Evolutionary conservation across 2,113 vertebrate species (phyloP).

Genomic region (Ictalurus furcatus): DNA sequence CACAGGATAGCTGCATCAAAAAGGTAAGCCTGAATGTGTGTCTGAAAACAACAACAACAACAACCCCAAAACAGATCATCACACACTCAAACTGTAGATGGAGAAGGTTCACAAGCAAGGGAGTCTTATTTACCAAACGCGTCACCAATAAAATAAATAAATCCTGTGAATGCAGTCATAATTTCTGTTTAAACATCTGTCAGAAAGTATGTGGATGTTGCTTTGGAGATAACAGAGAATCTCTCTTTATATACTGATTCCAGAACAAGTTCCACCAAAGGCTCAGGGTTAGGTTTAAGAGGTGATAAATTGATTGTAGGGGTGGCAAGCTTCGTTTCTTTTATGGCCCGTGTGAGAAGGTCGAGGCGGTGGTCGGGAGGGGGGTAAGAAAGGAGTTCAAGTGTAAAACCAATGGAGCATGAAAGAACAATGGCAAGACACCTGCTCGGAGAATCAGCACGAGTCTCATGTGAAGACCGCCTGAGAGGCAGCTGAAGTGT

Average conservation of each 20-base stretch:
- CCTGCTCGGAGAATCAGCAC: slow-evolving; percentile 53
- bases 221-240: background rate
- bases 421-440: slow-evolving; percentile 70
- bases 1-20: slow-evolving; percentile 86
- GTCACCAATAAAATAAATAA: too few relatives aligned
- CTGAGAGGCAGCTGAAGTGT: slow-evolving; percentile 48
- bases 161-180: background rate
- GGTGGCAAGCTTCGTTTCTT: slow-evolving; percentile 70
- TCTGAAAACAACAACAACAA: background rate
- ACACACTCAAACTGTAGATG: background rate
- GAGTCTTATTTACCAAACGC: background rate
- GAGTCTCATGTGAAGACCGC: slow-evolving; percentile 62
- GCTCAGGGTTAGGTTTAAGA: slow-evolving; percentile 73
- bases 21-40: slow-evolving; percentile 80
- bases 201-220: background rate
- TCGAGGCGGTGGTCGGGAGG: slow-evolving; percentile 56
- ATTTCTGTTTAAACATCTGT: background rate
- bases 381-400: slow-evolving; percentile 75
- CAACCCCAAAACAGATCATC: background rate
- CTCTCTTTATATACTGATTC: background rate
- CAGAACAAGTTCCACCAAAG: background rate
- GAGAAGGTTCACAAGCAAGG: background rate
- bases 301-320: slow-evolving; percentile 78
- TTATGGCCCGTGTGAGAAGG: slow-evolving; percentile 70
- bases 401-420: slow-evolving; percentile 77